A percentile compares a stretch with the other conserved stretches of the same genome.
Conservation (phyloP, 2,113 vertebrate species). For the Diadophis punctatus region DNA sequence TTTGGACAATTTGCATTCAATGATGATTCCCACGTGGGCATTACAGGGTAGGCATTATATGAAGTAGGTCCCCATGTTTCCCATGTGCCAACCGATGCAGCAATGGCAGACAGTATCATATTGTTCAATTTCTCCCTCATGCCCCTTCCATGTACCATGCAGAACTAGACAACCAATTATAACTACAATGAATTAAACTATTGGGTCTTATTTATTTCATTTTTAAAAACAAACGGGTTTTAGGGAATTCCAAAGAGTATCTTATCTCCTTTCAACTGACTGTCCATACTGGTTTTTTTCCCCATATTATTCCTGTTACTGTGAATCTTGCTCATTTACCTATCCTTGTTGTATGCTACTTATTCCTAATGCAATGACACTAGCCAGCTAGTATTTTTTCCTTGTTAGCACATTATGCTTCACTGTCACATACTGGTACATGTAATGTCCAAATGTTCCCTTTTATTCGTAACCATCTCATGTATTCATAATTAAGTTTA, state of each 20-base stretch:
- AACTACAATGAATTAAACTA: neutral
- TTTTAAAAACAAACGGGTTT: neutral
- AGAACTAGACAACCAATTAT: neutral
- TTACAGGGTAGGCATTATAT: neutral
- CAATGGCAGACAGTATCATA: neutral
- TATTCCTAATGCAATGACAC: neutral
- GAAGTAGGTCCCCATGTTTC: neutral
- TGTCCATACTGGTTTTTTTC: neutral
- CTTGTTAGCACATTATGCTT: neutral
- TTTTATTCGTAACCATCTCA: too few species aligned
- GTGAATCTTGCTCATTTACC: neutral
- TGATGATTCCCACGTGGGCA: neutral
- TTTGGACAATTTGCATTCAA: neutral
- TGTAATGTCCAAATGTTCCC: too few species aligned
- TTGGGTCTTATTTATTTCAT: neutral
- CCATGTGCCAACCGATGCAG: neutral
- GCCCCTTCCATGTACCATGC: neutral
- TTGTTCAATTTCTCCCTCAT: neutral
- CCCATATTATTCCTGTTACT: neutral
- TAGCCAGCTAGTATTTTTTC: neutral
- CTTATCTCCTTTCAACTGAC: neutral
- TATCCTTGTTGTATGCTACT: neutral
- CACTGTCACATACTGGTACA: neutral
- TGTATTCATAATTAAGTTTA: too few species aligned
- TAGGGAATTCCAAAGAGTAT: neutral